These are phyloP conservation scores for Diabrotica virgifera DNA, from an alignment of 1,140 invertebrate genomes.

Conservation along the genomic window DNA sequence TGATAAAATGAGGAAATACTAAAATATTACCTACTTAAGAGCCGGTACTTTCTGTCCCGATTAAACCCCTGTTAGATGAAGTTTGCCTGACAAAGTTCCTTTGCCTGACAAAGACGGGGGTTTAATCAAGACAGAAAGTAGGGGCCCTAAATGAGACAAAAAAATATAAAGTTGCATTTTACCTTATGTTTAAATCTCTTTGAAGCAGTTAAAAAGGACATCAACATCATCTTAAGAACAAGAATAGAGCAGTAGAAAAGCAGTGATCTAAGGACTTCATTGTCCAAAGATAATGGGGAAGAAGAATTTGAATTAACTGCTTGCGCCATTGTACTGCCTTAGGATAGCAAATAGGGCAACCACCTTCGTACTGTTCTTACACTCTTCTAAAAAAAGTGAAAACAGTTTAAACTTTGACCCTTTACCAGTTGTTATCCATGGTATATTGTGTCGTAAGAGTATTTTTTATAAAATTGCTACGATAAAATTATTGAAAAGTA, in stretches of 20 bases:
- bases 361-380: too few species aligned
- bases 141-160: not conserved
- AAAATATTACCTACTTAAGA: slow-evolving; percentile 5
- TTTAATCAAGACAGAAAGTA: slow-evolving; percentile 6
- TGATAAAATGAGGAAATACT: too few species aligned
- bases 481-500: too few species aligned
- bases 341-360: too few species aligned
- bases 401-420: too few species aligned
- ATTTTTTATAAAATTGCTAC: too few species aligned
- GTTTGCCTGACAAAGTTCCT: too few species aligned
- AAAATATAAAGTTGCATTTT: slow-evolving; percentile 31
- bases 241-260: slow-evolving; percentile 59
- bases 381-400: too few species aligned
- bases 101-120: not conserved
- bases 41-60: slow-evolving; percentile 4
- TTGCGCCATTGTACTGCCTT: slow-evolving; percentile 28
- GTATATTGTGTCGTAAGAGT: too few species aligned
- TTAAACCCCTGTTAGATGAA: not conserved
- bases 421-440: too few species aligned
- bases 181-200: slow-evolving; percentile 60
- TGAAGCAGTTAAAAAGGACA: slow-evolving; percentile 55
- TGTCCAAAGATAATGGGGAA: slow-evolving; percentile 33
- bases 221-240: slow-evolving; percentile 58
- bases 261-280: slow-evolving; percentile 54
- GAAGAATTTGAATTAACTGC: not conserved